phyloP scores from a whole-genome alignment of 2,113 vertebrate genomes.

The Eulacestoma nigropectus region DNA sequence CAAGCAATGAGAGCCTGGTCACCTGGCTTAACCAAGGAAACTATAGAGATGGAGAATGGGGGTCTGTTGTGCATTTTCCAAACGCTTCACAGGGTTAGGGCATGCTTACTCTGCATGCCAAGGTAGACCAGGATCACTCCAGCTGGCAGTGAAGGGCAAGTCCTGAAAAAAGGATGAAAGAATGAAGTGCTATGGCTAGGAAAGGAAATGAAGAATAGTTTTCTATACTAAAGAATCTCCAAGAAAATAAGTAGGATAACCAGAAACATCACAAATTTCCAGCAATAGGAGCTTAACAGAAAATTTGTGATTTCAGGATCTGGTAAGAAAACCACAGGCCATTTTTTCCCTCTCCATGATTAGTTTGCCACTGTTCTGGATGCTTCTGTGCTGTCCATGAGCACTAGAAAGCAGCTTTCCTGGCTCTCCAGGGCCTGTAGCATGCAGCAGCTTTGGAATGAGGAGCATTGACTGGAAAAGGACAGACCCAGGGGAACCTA shows the following conservation, averaged over 20 bases:
- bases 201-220: background rate
- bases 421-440: background rate
- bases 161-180: background rate
- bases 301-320: background rate
- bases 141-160: background rate
- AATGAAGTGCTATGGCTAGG: background rate
- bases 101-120: background rate
- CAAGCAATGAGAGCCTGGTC: background rate
- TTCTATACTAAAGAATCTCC: background rate
- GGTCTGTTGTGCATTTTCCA: background rate
- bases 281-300: background rate
- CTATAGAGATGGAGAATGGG: accelerated
- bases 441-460: background rate
- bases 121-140: background rate
- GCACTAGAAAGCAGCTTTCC: background rate
- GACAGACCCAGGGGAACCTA: background rate
- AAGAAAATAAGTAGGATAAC: background rate
- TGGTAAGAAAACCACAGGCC: background rate
- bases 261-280: background rate
- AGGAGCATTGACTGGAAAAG: background rate
- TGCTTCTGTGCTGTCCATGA: background rate
- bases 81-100: background rate
- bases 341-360: background rate
- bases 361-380: background rate
- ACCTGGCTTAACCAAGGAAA: background rate